Evolutionary conservation across 1,140 invertebrate species (phyloP).

Genomic region (Caenorhabditis tropicalis): DNA sequence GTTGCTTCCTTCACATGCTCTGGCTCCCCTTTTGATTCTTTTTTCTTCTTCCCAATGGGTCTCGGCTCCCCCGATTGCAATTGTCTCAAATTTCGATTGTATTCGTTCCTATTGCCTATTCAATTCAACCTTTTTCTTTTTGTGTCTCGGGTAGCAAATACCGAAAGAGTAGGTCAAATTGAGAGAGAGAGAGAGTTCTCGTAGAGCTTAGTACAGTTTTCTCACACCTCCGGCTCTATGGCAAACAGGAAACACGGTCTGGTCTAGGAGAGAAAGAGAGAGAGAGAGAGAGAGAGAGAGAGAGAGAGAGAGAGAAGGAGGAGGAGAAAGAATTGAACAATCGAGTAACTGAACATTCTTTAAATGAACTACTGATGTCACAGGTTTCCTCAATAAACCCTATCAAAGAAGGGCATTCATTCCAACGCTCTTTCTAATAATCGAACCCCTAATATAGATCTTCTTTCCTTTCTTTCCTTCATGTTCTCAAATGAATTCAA

Average conservation of each 20-base stretch:
- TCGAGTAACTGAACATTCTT: too few relatives aligned
- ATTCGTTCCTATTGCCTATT: conserved; percentile 1
- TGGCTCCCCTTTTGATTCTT: background rate
- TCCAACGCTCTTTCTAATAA: too few relatives aligned
- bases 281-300: background rate
- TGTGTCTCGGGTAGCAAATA: background rate
- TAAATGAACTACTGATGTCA: too few relatives aligned
- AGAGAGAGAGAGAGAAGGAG: background rate
- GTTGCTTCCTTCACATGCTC: background rate
- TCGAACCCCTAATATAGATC: too few relatives aligned
- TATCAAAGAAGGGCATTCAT: too few relatives aligned
- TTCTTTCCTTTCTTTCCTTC: too few relatives aligned
- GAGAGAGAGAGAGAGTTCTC: conserved; percentile 3
- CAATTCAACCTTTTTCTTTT: background rate
- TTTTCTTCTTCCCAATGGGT: background rate
- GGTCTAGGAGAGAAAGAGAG: background rate
- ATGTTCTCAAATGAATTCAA: too few relatives aligned
- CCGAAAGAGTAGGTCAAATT: conserved; percentile 8
- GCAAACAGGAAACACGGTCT: background rate
- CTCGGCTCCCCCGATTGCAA: background rate
- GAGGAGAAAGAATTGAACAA: too few relatives aligned
- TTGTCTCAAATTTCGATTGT: conserved; percentile 45
- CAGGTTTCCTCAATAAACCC: too few relatives aligned
- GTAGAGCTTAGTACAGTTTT: conserved; percentile 23
- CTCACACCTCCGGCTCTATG: conserved; percentile 43